A percentile compares a stretch with the other conserved stretches of the same genome.
Evolutionary conservation across 2,888 invertebrate species (phyloP).

Genomic region (Terebella lapidaria): DNA sequence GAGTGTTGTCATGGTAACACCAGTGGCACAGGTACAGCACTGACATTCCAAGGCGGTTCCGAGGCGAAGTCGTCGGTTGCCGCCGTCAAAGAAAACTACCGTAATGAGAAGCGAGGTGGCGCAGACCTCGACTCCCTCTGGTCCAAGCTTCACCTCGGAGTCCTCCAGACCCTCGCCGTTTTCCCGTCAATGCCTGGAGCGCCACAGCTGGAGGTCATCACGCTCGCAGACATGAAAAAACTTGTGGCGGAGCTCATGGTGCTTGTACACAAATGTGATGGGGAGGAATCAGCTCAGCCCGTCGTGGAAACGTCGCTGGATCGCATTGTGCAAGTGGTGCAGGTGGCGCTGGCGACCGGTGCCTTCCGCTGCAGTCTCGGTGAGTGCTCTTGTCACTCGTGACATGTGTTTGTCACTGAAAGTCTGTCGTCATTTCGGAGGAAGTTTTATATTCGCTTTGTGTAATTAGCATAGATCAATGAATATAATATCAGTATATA

Average conservation of each 20-base stretch:
- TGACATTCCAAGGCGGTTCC: background rate
- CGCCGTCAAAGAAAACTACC: background rate
- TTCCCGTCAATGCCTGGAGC: slow-evolving; percentile 22
- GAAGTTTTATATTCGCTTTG: too few species aligned
- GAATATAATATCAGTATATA: too few species aligned
- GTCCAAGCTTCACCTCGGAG: slow-evolving; percentile 18
- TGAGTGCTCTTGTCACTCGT: slow-evolving; percentile 1
- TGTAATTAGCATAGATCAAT: too few species aligned
- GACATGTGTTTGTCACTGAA: background rate
- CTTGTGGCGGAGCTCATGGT: slow-evolving; percentile 5
- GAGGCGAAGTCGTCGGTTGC: background rate
- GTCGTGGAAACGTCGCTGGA: slow-evolving; percentile 64
- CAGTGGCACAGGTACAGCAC: background rate
- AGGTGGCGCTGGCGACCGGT: slow-evolving; percentile 72
- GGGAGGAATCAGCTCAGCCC: background rate
- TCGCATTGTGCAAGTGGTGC: slow-evolving; percentile 76
- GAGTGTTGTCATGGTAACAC: background rate
- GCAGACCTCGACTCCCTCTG: slow-evolving; percentile 6
- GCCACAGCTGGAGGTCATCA: slow-evolving; percentile 24
- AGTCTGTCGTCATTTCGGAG: too few species aligned
- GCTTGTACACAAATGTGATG: background rate
- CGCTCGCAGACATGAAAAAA: slow-evolving; percentile 27
- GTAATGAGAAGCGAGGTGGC: background rate
- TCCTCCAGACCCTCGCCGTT: slow-evolving; percentile 18
- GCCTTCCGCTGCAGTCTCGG: slow-evolving; percentile 52